phyloP scores from a whole-genome alignment of 2,888 invertebrate genomes.

The Conomelus anceps region DNA sequence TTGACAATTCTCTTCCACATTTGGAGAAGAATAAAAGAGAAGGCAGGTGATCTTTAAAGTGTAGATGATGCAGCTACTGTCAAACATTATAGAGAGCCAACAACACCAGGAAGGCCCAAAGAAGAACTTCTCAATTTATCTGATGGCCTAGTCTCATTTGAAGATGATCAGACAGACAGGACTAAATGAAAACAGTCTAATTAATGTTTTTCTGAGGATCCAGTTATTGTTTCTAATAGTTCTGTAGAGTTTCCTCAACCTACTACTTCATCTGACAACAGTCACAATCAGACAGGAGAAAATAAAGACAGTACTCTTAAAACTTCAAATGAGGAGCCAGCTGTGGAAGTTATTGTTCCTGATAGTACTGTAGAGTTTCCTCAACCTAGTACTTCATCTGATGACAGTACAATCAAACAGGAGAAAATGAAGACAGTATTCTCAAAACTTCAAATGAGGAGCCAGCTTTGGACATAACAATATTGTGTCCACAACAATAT shows the following conservation, averaged over 20 bases:
- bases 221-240: neutral
- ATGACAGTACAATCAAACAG: neutral
- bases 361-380: neutral
- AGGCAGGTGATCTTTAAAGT: neutral
- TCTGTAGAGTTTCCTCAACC: neutral
- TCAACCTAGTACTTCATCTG: neutral
- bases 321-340: neutral
- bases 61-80: neutral
- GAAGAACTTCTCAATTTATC: neutral
- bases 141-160: neutral
- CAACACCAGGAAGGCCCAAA: neutral
- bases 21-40: neutral
- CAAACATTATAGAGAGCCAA: neutral
- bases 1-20: neutral
- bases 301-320: neutral
- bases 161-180: neutral
- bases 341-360: neutral
- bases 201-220: neutral
- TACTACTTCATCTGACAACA: neutral
- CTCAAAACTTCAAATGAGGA: neutral
- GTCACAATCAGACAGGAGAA: neutral
- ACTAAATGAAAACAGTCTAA: neutral
- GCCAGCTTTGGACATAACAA: neutral
- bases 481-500: too few species aligned
- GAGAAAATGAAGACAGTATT: neutral